Evolutionary conservation across 1,140 invertebrate genomes (phyloP).

Genomic region (Drosophila serrata): DNA sequence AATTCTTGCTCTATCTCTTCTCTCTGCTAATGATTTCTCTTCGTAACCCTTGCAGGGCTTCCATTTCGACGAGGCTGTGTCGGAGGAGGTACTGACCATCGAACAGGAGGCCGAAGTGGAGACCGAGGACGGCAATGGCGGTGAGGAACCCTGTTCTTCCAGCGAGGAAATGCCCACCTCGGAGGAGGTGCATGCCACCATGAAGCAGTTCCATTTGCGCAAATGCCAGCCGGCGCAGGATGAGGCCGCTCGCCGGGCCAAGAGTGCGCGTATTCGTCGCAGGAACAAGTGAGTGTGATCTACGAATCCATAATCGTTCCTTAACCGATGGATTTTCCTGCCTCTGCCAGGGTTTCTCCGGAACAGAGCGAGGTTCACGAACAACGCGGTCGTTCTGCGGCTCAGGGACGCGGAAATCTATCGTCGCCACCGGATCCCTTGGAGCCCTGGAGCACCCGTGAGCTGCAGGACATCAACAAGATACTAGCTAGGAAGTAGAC

Average conservation of each 20-base stretch:
- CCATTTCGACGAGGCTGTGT: slow-evolving; percentile 70
- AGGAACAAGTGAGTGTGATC: slow-evolving; percentile 67
- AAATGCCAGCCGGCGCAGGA: slow-evolving; percentile 78
- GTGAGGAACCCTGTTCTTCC: slow-evolving; percentile 20
- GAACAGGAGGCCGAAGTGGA: slow-evolving; percentile 83
- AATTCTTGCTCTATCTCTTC: fast-evolving
- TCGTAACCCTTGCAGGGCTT: slow-evolving; percentile 38
- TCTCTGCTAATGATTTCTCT: neutral
- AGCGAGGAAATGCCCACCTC: slow-evolving; percentile 76
- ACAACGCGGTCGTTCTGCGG: slow-evolving; percentile 71
- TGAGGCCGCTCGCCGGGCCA: slow-evolving; percentile 75
- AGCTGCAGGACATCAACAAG: slow-evolving; percentile 90
- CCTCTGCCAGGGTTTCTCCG: slow-evolving; percentile 56
- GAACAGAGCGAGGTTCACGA: slow-evolving; percentile 60
- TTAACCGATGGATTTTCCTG: neutral
- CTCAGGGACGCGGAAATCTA: slow-evolving; percentile 54
- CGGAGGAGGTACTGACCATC: slow-evolving; percentile 76
- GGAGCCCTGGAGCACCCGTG: slow-evolving; percentile 90
- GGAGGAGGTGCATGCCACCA: slow-evolving; percentile 82
- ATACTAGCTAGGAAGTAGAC: slow-evolving; percentile 86
- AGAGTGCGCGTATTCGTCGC: slow-evolving; percentile 73
- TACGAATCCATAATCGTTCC: neutral
- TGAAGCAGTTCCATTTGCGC: slow-evolving; percentile 82
- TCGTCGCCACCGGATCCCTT: slow-evolving; percentile 88
- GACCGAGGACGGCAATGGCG: slow-evolving; percentile 72